Evolutionary conservation across 1,140 invertebrate species (phyloP).

Genomic region (Lasaia peninsularis): DNA sequence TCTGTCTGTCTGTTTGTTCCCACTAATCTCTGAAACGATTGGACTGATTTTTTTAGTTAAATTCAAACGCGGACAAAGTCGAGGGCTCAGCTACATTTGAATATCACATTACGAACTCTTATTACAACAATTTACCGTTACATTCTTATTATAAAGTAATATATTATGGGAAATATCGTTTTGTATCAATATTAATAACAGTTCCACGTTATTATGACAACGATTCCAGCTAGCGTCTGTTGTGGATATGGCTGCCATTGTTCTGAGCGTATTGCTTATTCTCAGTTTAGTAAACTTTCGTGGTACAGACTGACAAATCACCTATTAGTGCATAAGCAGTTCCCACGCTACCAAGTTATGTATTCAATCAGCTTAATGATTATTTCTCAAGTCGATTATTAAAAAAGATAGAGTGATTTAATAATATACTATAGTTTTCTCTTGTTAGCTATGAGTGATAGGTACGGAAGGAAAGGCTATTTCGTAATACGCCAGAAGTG

Average conservation of each 20-base stretch:
- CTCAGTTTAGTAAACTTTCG: conserved; percentile 53
- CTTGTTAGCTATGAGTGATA: not conserved
- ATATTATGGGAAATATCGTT: not conserved
- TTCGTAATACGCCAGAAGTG: not conserved
- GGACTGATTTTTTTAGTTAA: no score
- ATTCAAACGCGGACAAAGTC: no score
- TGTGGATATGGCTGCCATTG: conserved; percentile 22
- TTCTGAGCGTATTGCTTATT: conserved; percentile 31
- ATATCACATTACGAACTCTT: no score
- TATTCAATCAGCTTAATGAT: conserved; percentile 5
- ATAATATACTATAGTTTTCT: not conserved
- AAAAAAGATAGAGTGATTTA: conserved; percentile 4
- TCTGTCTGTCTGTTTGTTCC: no score
- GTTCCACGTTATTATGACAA: conserved; percentile 5
- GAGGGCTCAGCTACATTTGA: no score
- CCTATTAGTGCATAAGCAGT: conserved; percentile 5
- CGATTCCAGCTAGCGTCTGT: conserved; percentile 8
- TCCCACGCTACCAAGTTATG: not conserved
- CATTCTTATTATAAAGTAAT: no score
- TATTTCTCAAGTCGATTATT: conserved; percentile 9
- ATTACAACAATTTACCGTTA: no score
- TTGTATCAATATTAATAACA: not conserved
- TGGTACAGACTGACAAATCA: conserved; percentile 29
- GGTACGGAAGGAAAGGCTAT: not conserved
- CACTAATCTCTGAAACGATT: no score